Base-by-base conservation (phyloP, 2,797 vertebrate species). In the Octomys mimax region DNA sequence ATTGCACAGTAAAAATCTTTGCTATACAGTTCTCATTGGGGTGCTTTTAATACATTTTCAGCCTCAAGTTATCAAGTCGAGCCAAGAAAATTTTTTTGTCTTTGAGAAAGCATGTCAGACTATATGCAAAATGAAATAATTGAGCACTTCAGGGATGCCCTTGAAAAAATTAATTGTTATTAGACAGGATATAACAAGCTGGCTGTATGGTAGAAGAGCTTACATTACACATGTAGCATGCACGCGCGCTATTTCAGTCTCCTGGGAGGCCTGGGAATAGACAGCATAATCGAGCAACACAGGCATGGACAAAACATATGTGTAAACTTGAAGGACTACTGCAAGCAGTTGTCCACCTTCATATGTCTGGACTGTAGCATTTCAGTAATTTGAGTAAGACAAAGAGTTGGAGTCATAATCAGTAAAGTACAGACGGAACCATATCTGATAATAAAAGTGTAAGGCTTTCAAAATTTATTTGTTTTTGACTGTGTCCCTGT, bases 71-170 rank as follows among this genome's bases (percentile, higher is more conserved):
- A 52, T 87, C 81, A 87, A 49, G n/a, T 57, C 26, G 70, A 77
- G 36, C 61, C 84, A 5, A 54, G 59, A 59, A 71, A 78, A 36
- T 14, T 92, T 75, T 75, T 62, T 0, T 54, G 49, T 84, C 57
- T 89, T 78, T 90, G 88, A 96, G 85, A 80, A 91, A 94, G 82
- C 14, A 9, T 82, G 19, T 7, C 42, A 79, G 91, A 68, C 54
- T 80, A 4, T 68, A 71, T 90, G 78, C 78, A 83, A 83, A 66
- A 92, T 75, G 66, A 84, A 94, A n/a, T 75, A 80, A 62, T 85
- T 46, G 54, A 42, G 33, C 46, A 28, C 28, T 81, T 64, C 42
- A 21, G 39, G 36, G 46, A 16, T 94, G 21, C 33, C 4, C 26
- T 64, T 85, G 36, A 83, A 88, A 66, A 85, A 93, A 78, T 61